Conservation (phyloP, 2,113 vertebrate species). For the Xenopus borealis region DNA sequence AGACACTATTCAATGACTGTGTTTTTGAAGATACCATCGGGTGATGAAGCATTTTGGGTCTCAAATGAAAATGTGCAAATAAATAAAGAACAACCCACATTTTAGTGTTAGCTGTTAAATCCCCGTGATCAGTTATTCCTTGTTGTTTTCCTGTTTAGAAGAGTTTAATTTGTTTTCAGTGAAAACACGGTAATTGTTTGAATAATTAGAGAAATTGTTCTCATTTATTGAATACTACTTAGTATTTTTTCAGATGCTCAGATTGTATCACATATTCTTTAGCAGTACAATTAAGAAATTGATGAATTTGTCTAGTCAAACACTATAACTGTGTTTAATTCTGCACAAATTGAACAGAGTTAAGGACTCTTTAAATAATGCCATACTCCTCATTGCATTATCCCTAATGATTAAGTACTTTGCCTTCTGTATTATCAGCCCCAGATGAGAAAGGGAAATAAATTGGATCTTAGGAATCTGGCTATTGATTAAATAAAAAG, state of each 20-base stretch:
- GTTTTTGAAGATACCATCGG: too few species aligned
- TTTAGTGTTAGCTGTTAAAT: too few species aligned
- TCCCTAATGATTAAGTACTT: slow-evolving; percentile 36
- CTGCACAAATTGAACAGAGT: not conserved
- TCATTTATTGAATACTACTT: slow-evolving; percentile 44
- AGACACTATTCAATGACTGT: too few species aligned
- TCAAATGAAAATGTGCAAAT: too few species aligned
- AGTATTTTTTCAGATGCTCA: slow-evolving; percentile 40
- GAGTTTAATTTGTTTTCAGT: too few species aligned
- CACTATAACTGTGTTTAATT: slow-evolving; percentile 24
- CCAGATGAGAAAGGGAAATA: slow-evolving; percentile 13
- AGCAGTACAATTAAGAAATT: slow-evolving; percentile 43
- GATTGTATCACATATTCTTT: slow-evolving; percentile 49
- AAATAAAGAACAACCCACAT: too few species aligned
- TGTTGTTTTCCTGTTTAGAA: too few species aligned
- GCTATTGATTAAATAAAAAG: slow-evolving; percentile 46
- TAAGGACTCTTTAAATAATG: slow-evolving; percentile 3
- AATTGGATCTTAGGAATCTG: slow-evolving; percentile 39
- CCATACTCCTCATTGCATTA: slow-evolving; percentile 10
- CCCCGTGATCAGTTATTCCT: too few species aligned
- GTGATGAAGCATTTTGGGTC: too few species aligned
- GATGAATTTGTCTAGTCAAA: slow-evolving; percentile 46
- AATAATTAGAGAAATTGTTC: slow-evolving; percentile 40
- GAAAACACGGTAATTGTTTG: not conserved
- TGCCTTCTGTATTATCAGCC: not conserved